phyloP scores from a whole-genome alignment of 1,140 invertebrate species.

The Frieseomelitta varia region DNA sequence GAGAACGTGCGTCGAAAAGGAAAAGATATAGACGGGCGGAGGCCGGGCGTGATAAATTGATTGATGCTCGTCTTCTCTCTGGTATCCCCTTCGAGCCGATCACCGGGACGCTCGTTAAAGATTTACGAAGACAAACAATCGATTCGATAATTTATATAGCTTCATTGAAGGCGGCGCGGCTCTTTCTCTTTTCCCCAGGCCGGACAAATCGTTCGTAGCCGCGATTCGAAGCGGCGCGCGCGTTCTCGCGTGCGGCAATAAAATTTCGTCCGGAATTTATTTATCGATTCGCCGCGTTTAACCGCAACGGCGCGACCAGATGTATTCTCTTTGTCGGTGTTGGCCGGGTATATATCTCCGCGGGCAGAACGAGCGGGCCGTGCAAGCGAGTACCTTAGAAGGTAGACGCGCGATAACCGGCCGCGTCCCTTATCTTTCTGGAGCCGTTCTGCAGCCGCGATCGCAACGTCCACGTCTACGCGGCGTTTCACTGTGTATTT shows the following conservation, averaged over 20 bases:
- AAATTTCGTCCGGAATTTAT: constrained; percentile 54
- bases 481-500: constrained; percentile 48
- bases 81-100: not conserved
- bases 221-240: constrained; percentile 2
- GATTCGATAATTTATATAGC: constrained; percentile 35
- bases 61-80: not conserved
- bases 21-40: not conserved
- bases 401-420: constrained; percentile 71
- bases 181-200: not conserved
- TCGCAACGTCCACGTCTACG: not conserved
- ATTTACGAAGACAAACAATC: constrained; percentile 44
- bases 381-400: constrained; percentile 44
- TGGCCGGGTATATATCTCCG: constrained; percentile 41
- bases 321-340: constrained; percentile 47
- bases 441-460: constrained; percentile 2
- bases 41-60: constrained; percentile 10
- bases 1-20: not conserved
- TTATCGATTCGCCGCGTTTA: constrained; percentile 46
- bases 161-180: constrained; percentile 16
- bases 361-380: constrained; percentile 17
- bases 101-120: constrained; percentile 6
- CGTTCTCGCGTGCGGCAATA: constrained; percentile 24
- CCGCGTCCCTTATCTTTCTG: constrained; percentile 63
- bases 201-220: constrained; percentile 30
- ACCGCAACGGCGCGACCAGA: constrained; percentile 19